Evolutionary conservation across 2,888 invertebrate species (phyloP).

Genomic region (Agriopis leucophaearia): DNA sequence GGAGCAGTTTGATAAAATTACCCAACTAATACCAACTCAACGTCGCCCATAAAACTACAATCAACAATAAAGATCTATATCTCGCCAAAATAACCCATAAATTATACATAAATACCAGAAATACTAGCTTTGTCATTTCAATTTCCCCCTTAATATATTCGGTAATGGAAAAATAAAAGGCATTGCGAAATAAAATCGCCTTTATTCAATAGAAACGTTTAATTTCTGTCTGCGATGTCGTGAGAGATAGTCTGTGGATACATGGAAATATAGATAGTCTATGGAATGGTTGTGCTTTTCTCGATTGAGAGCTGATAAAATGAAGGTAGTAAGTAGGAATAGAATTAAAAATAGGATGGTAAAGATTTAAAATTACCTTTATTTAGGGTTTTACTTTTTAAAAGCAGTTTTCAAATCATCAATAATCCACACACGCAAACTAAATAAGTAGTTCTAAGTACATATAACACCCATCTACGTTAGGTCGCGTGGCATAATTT

Average conservation of each 20-base stretch:
- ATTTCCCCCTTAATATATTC: constrained; percentile 63
- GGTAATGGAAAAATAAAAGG: constrained; percentile 80
- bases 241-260: constrained; percentile 66
- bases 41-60: constrained; percentile 61
- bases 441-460: too few relatives aligned
- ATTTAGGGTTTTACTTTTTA: too few relatives aligned
- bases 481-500: too few relatives aligned
- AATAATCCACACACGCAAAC: too few relatives aligned
- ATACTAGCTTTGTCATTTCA: constrained; percentile 55
- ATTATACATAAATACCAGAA: constrained; percentile 67
- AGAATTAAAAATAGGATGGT: background rate
- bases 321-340: too few relatives aligned
- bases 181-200: constrained; percentile 64
- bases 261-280: constrained; percentile 70
- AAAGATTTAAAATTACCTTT: too few relatives aligned
- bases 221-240: constrained; percentile 62
- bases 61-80: constrained; percentile 77
- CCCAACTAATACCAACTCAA: constrained; percentile 40
- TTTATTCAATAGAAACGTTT: constrained; percentile 78
- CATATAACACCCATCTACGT: too few relatives aligned
- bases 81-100: constrained; percentile 71
- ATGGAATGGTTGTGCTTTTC: constrained; percentile 32
- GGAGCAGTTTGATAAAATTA: constrained; percentile 22
- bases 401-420: too few relatives aligned
- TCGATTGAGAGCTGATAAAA: too few relatives aligned